Percentiles rank a stretch among this genome's conserved stretches.
Evolutionary conservation across 1,140 invertebrate genomes (phyloP).

Genomic region (Argopecten irradians): DNA sequence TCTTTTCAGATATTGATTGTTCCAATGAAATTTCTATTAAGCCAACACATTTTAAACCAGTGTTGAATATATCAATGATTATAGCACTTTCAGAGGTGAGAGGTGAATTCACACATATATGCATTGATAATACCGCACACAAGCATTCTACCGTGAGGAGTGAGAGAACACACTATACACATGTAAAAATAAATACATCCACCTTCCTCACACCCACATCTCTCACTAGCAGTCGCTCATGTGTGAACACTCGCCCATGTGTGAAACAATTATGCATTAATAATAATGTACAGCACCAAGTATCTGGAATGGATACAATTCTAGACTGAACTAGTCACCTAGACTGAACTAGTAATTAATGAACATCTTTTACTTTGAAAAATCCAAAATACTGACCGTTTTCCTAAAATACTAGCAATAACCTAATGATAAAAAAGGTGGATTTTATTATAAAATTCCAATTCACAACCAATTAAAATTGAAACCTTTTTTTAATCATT

Average conservation of each 20-base stretch:
- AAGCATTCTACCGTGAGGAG: conserved; percentile 19
- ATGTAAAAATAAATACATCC: background rate
- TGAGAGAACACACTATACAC: background rate
- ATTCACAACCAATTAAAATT: background rate
- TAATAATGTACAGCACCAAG: conserved; percentile 9
- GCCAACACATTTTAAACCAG: background rate
- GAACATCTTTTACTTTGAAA: background rate
- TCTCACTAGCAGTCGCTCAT: background rate
- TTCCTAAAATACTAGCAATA: background rate
- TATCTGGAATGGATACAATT: background rate
- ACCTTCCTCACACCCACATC: background rate
- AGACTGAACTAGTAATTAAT: no score
- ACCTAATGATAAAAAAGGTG: background rate
- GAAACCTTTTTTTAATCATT: background rate
- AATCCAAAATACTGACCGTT: background rate
- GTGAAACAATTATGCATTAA: conserved; percentile 12
- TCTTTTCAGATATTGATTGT: background rate
- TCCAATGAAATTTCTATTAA: background rate
- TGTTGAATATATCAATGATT: background rate
- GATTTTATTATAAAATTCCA: background rate
- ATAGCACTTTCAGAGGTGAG: background rate
- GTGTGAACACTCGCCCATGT: background rate
- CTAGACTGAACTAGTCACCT: no score
- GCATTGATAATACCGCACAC: conserved; percentile 16
- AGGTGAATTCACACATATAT: background rate